Percentiles rank a stretch among this genome's conserved stretches.
Evolutionary conservation across 2,797 vertebrate genomes (phyloP).

Genomic region (Myotis vivesi): DNA sequence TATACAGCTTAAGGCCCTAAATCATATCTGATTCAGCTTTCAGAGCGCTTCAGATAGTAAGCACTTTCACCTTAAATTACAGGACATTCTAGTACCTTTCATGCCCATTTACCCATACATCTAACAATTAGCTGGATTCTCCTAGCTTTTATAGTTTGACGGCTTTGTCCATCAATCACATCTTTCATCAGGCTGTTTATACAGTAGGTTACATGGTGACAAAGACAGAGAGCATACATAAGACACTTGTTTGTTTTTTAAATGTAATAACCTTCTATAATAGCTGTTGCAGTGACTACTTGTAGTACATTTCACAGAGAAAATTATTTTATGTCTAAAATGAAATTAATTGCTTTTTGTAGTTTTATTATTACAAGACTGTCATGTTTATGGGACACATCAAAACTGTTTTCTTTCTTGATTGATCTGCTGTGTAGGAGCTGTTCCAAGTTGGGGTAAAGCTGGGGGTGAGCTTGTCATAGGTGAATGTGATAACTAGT

Average conservation of each 20-base stretch:
- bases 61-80: conserved; percentile 73
- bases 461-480: conserved; percentile 32
- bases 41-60: conserved; percentile 70
- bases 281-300: conserved; percentile 67
- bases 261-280: conserved; percentile 78
- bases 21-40: conserved; percentile 63
- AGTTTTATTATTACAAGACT: conserved; percentile 70
- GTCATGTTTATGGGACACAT: conserved; percentile 35
- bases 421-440: conserved; percentile 30
- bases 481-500: conserved; percentile 51
- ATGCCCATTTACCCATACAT: conserved; percentile 58
- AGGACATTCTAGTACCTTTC: conserved; percentile 66
- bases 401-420: conserved; percentile 55
- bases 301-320: conserved; percentile 52
- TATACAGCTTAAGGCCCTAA: conserved; percentile 46
- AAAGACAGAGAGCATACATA: conserved; percentile 47
- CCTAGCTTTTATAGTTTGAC: conserved; percentile 73
- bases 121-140: conserved; percentile 73
- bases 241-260: conserved; percentile 66
- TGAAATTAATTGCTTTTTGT: conserved; percentile 75
- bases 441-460: not conserved
- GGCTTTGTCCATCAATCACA: conserved; percentile 75
- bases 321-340: conserved; percentile 76
- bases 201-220: conserved; percentile 59
- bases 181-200: conserved; percentile 75